Percentiles rank a stretch among this genome's conserved stretches.
Conservation (phyloP, 2,113 vertebrate species). For the Chaetorhynchus papuensis region DNA sequence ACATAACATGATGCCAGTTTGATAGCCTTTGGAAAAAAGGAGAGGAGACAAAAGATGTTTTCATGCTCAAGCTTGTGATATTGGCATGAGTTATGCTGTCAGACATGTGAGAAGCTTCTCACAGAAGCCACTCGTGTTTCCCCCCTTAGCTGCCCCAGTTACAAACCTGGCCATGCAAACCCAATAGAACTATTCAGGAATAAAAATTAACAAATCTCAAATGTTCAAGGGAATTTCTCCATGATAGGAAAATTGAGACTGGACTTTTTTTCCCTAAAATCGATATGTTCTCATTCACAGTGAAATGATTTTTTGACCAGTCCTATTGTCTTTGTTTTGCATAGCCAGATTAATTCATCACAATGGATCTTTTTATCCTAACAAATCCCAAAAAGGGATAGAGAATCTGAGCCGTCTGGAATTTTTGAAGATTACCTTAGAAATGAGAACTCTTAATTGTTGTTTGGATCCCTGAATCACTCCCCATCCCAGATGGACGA, state of each 20-base stretch:
- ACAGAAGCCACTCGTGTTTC: background rate
- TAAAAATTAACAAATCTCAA: background rate
- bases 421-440: background rate
- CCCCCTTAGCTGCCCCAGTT: accelerated
- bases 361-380: background rate
- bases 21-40: background rate
- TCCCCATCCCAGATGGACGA: background rate
- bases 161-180: background rate
- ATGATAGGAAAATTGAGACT: background rate
- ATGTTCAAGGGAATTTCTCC: background rate
- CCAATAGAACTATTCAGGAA: background rate
- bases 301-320: background rate
- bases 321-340: background rate
- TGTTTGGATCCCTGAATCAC: background rate
- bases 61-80: background rate
- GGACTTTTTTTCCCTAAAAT: background rate
- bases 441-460: background rate
- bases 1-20: background rate
- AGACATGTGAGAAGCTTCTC: background rate
- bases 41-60: background rate
- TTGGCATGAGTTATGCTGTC: background rate
- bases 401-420: background rate
- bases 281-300: background rate
- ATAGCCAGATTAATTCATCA: background rate
- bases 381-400: background rate